A percentile compares a stretch with the other conserved stretches of the same genome.
These are phyloP conservation scores for Psococerastis gibbosa DNA, from an alignment of 2,888 invertebrate genomes.

Conservation along the genomic window DNA sequence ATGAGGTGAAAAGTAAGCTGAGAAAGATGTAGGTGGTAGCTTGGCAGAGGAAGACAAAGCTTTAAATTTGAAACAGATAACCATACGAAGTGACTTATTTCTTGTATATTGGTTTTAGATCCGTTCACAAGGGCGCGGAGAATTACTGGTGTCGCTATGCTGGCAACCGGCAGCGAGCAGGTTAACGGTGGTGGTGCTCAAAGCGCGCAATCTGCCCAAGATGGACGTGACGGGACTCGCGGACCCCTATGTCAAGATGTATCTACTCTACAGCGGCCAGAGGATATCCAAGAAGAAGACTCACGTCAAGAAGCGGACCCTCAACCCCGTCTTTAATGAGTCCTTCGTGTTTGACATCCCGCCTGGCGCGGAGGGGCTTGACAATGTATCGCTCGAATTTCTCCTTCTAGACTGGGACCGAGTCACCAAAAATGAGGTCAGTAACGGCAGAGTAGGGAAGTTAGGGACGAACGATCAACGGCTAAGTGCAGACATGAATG, in stretches of 20 bases:
- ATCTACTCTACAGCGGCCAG: conserved; percentile 91
- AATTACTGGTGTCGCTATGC: conserved; percentile 86
- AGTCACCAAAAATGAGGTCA: conserved; percentile 92
- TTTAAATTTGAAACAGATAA: no score
- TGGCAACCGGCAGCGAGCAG: conserved; percentile 96
- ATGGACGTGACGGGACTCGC: conserved; percentile 96
- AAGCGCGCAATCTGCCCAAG: conserved; percentile 91
- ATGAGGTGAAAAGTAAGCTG: no score
- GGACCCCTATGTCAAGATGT: conserved; percentile 96
- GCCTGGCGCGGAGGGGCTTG: conserved; percentile 53
- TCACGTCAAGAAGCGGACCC: conserved; percentile 92
- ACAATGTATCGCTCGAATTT: conserved; percentile 70
- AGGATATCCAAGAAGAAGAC: conserved; percentile 98
- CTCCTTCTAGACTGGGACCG: conserved; percentile 91
- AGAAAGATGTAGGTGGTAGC: no score
- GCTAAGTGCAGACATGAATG: no score
- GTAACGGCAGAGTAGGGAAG: conserved; percentile 15
- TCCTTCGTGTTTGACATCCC: conserved; percentile 96
- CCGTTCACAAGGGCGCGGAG: conserved; percentile 82
- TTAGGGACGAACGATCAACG: no score
- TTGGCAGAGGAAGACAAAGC: no score
- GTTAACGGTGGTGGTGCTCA: conserved; percentile 88
- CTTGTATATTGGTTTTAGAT: conserved; percentile 37
- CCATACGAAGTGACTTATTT: no score
- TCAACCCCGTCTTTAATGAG: conserved; percentile 98